Evolutionary conservation across 1,140 invertebrate genomes (phyloP).

Genomic region (Brachystomella parvula): DNA sequence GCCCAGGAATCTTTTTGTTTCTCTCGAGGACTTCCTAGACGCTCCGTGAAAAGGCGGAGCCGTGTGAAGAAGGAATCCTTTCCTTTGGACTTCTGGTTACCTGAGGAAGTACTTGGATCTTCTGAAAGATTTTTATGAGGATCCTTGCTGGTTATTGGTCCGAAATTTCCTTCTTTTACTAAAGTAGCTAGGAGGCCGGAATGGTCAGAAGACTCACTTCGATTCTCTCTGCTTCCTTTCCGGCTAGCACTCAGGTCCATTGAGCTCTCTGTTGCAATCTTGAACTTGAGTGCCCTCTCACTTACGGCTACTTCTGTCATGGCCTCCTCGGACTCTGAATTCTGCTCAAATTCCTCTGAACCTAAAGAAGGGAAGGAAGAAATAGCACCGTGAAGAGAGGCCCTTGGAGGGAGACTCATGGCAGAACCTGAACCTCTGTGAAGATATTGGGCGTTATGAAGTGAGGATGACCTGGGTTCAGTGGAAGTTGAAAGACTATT

Average conservation of each 20-base stretch:
- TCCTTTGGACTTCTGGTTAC: conserved; percentile 26
- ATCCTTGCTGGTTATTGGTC: background rate
- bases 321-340: conserved; percentile 46
- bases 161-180: background rate
- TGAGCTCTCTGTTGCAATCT: conserved; percentile 53
- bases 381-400: background rate
- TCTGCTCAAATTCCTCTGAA: conserved; percentile 27
- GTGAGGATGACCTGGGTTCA: background rate
- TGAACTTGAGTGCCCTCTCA: conserved; percentile 60
- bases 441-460: too few species aligned
- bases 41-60: conserved; percentile 34
- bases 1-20: conserved; percentile 15
- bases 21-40: conserved; percentile 18
- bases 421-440: conserved; percentile 11
- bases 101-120: conserved; percentile 19
- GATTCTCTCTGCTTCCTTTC: conserved; percentile 51
- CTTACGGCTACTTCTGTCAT: conserved; percentile 67
- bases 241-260: conserved; percentile 43
- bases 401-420: background rate
- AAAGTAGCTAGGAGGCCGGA: conserved; percentile 4
- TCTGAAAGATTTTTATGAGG: conserved; percentile 4
- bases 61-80: conserved; percentile 36
- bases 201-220: conserved; percentile 30
- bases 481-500: background rate
- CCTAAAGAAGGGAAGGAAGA: conserved; percentile 32